These are phyloP conservation scores for Dicycla oo DNA, from an alignment of 2,888 invertebrate genomes.

Conservation along the genomic window DNA sequence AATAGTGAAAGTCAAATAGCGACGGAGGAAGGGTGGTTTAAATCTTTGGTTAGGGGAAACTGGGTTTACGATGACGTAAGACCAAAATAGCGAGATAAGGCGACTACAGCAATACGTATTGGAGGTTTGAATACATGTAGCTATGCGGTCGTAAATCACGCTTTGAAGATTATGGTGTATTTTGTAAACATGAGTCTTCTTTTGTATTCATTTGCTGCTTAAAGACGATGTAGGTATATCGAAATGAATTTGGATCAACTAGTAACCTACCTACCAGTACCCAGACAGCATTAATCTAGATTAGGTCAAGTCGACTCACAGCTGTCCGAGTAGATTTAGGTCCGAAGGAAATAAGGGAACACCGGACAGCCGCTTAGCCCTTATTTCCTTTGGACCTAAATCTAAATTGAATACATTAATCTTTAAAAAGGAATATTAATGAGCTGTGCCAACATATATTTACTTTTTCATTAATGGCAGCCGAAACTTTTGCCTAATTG, in stretches of 20 bases:
- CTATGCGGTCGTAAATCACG: neutral
- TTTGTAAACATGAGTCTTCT: neutral
- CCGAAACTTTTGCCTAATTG: neutral
- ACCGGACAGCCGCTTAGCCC: neutral
- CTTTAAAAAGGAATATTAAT: slow-evolving; percentile 18
- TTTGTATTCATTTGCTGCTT: neutral
- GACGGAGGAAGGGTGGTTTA: slow-evolving; percentile 17
- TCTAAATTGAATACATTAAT: neutral
- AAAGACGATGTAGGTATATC: neutral
- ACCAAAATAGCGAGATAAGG: slow-evolving; percentile 18
- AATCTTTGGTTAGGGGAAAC: slow-evolving; percentile 1
- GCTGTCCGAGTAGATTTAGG: too few species aligned
- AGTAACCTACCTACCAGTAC: neutral
- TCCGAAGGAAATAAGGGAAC: too few species aligned
- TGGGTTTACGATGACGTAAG: slow-evolving; percentile 25
- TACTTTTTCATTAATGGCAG: slow-evolving; percentile 1
- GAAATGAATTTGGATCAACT: neutral
- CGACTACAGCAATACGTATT: neutral
- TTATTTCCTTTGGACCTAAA: neutral
- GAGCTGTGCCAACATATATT: slow-evolving; percentile 5
- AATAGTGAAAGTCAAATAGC: slow-evolving; percentile 53
- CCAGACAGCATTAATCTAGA: neutral
- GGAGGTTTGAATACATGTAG: slow-evolving; percentile 11
- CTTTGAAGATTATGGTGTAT: neutral
- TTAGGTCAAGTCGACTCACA: neutral